Evolutionary conservation across 2,888 invertebrate species (phyloP).

Genomic region (Balanococcus diminutus): DNA sequence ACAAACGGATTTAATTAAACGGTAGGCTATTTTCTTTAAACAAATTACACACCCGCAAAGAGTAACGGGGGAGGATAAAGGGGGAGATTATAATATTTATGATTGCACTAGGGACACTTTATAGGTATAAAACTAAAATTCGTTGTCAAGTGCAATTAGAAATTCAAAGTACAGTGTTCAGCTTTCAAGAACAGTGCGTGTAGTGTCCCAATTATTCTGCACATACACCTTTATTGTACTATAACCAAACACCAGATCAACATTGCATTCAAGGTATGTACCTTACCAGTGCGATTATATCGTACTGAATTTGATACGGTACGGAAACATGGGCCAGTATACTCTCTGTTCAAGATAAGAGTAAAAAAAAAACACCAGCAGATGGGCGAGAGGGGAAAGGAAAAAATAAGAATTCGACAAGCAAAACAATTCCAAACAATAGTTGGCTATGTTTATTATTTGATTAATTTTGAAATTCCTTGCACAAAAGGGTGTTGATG

Average conservation of each 20-base stretch:
- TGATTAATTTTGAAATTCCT: too few relatives aligned
- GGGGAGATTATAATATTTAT: constrained; percentile 48
- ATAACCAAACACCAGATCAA: constrained; percentile 24
- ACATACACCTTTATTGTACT: neutral
- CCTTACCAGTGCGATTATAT: neutral
- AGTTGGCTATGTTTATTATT: too few relatives aligned
- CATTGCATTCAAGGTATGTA: constrained; percentile 52
- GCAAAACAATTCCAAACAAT: too few relatives aligned
- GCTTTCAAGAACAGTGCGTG: constrained; percentile 46
- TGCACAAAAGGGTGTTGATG: too few relatives aligned
- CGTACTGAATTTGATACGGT: too few relatives aligned
- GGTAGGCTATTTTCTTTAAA: constrained; percentile 33
- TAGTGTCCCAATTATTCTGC: constrained; percentile 14
- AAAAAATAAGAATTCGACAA: too few relatives aligned
- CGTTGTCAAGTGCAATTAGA: constrained; percentile 51
- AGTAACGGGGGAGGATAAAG: neutral
- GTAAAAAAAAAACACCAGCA: too few relatives aligned
- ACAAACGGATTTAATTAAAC: constrained; percentile 48
- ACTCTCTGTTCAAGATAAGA: too few relatives aligned
- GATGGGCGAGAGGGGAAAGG: too few relatives aligned
- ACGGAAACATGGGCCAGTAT: too few relatives aligned
- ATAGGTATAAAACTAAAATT: constrained; percentile 47
- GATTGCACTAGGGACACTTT: neutral
- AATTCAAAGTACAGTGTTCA: constrained; percentile 44
- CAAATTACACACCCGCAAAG: constrained; percentile 41